These are phyloP conservation scores for Brienomyrus brachyistius DNA, from an alignment of 2,113 vertebrate species.

Conservation along the genomic window DNA sequence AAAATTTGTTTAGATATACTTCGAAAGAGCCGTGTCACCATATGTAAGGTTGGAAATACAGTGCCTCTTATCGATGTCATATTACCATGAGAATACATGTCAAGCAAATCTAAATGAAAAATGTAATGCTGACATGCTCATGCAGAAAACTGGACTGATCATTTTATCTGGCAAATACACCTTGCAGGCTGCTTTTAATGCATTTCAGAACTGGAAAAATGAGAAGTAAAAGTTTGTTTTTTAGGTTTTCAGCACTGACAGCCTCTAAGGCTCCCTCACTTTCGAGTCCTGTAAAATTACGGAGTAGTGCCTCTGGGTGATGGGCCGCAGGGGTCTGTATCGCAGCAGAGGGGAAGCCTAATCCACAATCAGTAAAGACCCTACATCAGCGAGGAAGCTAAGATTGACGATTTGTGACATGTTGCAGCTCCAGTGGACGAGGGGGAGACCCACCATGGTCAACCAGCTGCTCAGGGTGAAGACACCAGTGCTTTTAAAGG, in stretches of 20 bases:
- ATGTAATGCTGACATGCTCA: not conserved
- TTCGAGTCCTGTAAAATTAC: not conserved
- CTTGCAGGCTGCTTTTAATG: not conserved
- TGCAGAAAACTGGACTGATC: not conserved
- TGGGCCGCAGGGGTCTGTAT: not conserved
- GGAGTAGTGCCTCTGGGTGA: not conserved
- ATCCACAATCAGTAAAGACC: not conserved
- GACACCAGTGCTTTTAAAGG: conserved; percentile 28
- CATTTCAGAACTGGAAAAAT: not conserved
- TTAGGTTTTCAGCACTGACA: not conserved
- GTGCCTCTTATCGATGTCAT: not conserved
- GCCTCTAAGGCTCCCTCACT: not conserved
- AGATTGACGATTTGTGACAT: not conserved
- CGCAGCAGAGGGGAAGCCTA: not conserved
- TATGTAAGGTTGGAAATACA: not conserved
- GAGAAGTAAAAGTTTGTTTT: not conserved
- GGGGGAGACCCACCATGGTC: not conserved
- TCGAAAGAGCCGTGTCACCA: not conserved
- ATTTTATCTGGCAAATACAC: not conserved
- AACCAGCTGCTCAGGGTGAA: not conserved
- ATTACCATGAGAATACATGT: not conserved
- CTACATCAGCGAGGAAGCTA: not conserved
- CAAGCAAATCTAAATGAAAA: not conserved
- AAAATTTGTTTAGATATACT: not conserved
- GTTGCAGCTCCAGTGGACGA: conserved; percentile 18